Conservation (phyloP, 2,888 invertebrate genomes). For the Acanthosepion esculentum region DNA sequence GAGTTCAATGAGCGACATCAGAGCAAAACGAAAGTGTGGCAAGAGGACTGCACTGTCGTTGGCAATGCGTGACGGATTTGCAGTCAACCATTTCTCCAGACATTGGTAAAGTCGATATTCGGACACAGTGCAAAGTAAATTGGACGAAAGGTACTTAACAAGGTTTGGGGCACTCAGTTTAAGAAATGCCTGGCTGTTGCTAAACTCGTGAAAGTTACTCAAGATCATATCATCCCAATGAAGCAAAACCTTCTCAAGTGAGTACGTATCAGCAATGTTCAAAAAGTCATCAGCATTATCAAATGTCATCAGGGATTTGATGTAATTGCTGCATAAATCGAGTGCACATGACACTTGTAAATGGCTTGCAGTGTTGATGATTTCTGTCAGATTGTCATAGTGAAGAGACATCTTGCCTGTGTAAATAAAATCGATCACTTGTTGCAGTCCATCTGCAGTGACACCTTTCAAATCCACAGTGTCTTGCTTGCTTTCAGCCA, state of each 20-base stretch:
- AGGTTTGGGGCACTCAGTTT: constrained; percentile 66
- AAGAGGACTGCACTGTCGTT: constrained; percentile 62
- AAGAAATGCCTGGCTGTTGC: constrained; percentile 67
- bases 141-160: constrained; percentile 65
- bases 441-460: constrained; percentile 65
- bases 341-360: constrained; percentile 72
- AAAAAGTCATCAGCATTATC: constrained; percentile 73
- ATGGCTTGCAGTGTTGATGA: constrained; percentile 73
- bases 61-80: constrained; percentile 60
- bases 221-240: constrained; percentile 72
- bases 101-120: constrained; percentile 69
- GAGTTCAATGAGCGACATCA: constrained; percentile 71
- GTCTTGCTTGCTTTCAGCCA: constrained; percentile 73
- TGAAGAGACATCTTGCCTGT: constrained; percentile 70
- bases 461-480: constrained; percentile 72
- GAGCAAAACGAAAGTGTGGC: constrained; percentile 68
- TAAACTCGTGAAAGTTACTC: constrained; percentile 70
- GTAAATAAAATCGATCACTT: constrained; percentile 73
- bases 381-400: constrained; percentile 71
- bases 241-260: constrained; percentile 66
- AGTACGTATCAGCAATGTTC: constrained; percentile 72
- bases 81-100: constrained; percentile 69
- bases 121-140: constrained; percentile 64
- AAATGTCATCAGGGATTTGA: constrained; percentile 71
- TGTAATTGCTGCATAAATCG: constrained; percentile 73